phyloP scores from a whole-genome alignment of 2,797 vertebrate species.

The Euphonia xanthogaster region DNA sequence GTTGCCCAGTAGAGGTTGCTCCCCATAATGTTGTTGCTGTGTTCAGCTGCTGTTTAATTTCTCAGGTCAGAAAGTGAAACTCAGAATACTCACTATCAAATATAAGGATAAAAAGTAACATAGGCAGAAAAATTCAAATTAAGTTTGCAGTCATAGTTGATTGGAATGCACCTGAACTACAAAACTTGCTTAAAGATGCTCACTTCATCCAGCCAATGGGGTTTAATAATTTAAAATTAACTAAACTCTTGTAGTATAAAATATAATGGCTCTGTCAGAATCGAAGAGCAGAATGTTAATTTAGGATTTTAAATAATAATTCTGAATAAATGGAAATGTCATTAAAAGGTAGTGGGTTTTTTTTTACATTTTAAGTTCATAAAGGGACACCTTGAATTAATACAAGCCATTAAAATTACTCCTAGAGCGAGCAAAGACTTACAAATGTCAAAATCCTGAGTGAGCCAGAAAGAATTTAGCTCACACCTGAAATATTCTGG shows the following conservation, averaged over 20 bases:
- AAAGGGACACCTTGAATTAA: constrained; percentile 69
- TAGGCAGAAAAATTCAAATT: neutral
- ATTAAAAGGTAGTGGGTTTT: constrained; percentile 32
- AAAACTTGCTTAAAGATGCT: constrained; percentile 38
- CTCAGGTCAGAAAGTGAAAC: neutral
- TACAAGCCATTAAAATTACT: constrained; percentile 47
- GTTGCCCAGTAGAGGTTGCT: neutral
- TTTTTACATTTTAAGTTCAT: constrained; percentile 42
- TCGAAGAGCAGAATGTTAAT: constrained; percentile 61
- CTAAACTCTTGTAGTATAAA: constrained; percentile 70
- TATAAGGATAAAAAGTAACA: neutral
- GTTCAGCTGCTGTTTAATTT: neutral
- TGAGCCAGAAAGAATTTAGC: neutral
- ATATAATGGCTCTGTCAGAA: constrained; percentile 73
- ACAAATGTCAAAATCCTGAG: constrained; percentile 9
- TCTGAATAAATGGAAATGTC: constrained; percentile 72
- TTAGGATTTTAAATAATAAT: constrained; percentile 76
- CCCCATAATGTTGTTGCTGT: neutral
- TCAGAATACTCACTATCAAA: neutral
- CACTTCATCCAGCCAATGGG: constrained; percentile 29
- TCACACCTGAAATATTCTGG: neutral
- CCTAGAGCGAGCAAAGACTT: neutral
- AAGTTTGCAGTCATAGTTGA: neutral
- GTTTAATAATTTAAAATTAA: constrained; percentile 74
- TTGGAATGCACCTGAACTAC: neutral